Evolutionary conservation across 2,888 invertebrate genomes (phyloP), one percentile per base, ranked within the genome.

Genomic region (Coenonympha arcania): DNA sequence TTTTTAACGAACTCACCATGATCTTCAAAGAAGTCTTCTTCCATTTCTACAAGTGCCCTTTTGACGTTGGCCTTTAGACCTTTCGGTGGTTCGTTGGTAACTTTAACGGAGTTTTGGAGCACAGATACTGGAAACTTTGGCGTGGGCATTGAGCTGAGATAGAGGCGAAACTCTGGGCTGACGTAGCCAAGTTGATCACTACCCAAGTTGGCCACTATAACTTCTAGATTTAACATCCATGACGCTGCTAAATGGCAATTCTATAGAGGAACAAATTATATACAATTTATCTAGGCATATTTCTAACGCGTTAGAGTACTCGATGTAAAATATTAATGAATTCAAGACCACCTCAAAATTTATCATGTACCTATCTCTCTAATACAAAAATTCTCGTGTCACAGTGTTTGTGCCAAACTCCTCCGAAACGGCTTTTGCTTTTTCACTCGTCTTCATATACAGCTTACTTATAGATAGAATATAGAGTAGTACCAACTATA

Each of bases 41-140:
- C 88, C 71, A 96, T 89, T 69, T 95, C 93, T 40, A 89, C 87
- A 55, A 95, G 90, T 0, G 96, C 94, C 63, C 95, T 89, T 60
- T 93, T 91, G 0, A 98, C 88, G 71, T 97, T 97, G 5, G 96
- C 95, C 63, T 94, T 90, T 2, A 97, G 82, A 1, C 97, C 97
- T 74, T 95, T 96, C 0, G 97, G 97, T 0, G 97, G 95, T 72
- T 98, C 97, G 72, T 96, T 96, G 0, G 96, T 97, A 47, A 97
- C 93, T 84, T 97, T 97, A 0, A 96, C 94, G 1, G 96, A 93
- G 74, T 96, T 96, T 74, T 97, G 96, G 2, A 98, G 85, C 6
- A 98, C 93, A 1, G 95, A 93, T 0, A 96, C 94, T 0, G 97
- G 97, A 73, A 98, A 98, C 60, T 89, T 87, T 20, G 88, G 88